Evolutionary conservation across 2,113 vertebrate species (phyloP).

Genomic region (Motacilla tschutschensis): DNA sequence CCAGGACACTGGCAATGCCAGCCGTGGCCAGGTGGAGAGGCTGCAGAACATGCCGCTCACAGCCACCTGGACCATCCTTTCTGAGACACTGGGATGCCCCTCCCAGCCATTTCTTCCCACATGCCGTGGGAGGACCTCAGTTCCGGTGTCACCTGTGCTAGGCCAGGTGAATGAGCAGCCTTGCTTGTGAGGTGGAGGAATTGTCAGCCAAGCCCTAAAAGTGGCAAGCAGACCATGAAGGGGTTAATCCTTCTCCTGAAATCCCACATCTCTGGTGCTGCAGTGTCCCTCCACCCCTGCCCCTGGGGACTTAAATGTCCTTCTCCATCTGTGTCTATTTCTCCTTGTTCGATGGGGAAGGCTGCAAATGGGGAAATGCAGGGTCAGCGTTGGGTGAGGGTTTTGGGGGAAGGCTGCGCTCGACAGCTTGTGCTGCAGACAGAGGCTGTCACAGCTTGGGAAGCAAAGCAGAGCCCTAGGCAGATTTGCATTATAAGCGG

Average conservation of each 20-base stretch:
- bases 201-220: neutral
- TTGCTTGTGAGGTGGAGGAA: neutral
- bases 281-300: neutral
- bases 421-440: neutral
- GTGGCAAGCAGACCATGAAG: neutral
- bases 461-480: neutral
- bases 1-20: neutral
- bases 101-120: neutral
- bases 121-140: fast-evolving
- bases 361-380: neutral
- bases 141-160: fast-evolving
- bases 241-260: conserved; percentile 6
- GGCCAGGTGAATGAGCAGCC: neutral
- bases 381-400: neutral
- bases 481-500: neutral
- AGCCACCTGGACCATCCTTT: neutral
- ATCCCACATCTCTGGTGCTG: neutral
- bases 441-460: neutral
- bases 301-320: neutral
- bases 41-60: fast-evolving
- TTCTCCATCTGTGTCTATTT: neutral
- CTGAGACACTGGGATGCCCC: neutral
- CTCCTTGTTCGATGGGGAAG: neutral
- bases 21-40: neutral
- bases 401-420: fast-evolving